Evolutionary conservation across 30 jellyfish, hydroid and myxozoan species (phyloP), one percentile per base, ranked within the genome.

Genomic region (Cassiopea andromeda): DNA sequence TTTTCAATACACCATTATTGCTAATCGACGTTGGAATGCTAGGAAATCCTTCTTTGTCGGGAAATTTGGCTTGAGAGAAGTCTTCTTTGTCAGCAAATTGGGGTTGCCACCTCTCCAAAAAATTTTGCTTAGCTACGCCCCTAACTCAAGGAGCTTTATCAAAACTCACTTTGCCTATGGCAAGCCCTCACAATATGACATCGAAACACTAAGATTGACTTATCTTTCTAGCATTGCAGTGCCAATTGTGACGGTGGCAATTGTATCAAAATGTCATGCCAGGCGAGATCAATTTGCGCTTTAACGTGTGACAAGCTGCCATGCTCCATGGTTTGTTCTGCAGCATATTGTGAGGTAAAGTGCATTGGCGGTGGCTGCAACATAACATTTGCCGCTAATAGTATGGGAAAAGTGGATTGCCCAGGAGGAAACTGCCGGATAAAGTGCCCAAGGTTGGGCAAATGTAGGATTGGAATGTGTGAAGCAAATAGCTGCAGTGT

Each of bases 361-460:
- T 81, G 90, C 81, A 12, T 17, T 1, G 58, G 74, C 16, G 90
- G 90, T 44, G 58, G 18, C n/a, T 81, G 90, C 73, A 49, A 81
- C 57, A 67, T 81, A 46, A 46, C 73, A 27, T 47, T 77, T 47
- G 12, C 0, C 1, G 86, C 75, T 15, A 60, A 48, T 74, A 47
- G 19, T 13, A 3, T 13, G 5, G 86, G 75, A 18, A 7, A 54
- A 13, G 86, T 77, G 74, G 9, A 1, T 77, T 77, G 86, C 16
- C 59, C 57, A 12, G 86, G 86, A 17, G 86, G 86, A 1, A 12
- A 77, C 48, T 77, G 86, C n/a, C 69, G 72, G 59, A 15, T 77
- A 2, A 58, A 18, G 44, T 77, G 86, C 17, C 74, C 86, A 54
- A 27, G 74, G 12, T 74, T 27, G 2, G 74, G 50, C 1, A 47